phyloP scores from a whole-genome alignment of 1,140 invertebrate species.

The Apis laboriosa region DNA sequence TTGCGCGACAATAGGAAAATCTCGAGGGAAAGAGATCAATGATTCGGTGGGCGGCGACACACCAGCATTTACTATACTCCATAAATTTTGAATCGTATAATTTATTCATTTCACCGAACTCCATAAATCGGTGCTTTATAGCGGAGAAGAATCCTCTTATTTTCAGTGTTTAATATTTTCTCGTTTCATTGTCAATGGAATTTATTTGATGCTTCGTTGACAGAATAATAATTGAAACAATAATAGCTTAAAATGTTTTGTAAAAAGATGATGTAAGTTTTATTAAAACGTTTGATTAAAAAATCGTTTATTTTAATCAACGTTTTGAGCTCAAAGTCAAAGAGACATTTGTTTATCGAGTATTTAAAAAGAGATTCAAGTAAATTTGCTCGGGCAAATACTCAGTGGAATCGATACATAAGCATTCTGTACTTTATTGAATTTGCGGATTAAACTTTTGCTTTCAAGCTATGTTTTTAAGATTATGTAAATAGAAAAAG shows the following conservation, averaged over 20 bases:
- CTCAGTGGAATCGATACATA: no score
- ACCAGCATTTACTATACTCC: background rate
- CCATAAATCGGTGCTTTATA: background rate
- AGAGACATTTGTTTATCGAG: no score
- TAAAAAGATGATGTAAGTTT: no score
- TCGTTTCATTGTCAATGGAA: background rate
- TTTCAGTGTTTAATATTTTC: background rate
- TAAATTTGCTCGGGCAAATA: no score
- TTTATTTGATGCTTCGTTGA: background rate
- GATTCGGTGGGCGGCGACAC: slow-evolving; percentile 5
- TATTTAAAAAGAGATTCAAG: no score
- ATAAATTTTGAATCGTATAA: slow-evolving; percentile 1
- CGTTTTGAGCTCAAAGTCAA: no score
- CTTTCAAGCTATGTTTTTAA: background rate
- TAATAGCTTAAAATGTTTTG: background rate
- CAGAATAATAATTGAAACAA: background rate
- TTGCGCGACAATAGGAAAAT: slow-evolving; percentile 9
- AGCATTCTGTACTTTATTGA: background rate
- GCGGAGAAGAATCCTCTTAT: background rate
- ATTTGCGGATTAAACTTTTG: background rate
- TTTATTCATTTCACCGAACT: background rate
- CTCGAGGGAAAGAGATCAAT: slow-evolving; percentile 51
- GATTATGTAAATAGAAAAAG: background rate
- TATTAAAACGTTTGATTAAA: no score
- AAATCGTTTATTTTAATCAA: no score